Base-by-base conservation (phyloP, 2,797 vertebrate species). In the Helostoma temminkii region DNA sequence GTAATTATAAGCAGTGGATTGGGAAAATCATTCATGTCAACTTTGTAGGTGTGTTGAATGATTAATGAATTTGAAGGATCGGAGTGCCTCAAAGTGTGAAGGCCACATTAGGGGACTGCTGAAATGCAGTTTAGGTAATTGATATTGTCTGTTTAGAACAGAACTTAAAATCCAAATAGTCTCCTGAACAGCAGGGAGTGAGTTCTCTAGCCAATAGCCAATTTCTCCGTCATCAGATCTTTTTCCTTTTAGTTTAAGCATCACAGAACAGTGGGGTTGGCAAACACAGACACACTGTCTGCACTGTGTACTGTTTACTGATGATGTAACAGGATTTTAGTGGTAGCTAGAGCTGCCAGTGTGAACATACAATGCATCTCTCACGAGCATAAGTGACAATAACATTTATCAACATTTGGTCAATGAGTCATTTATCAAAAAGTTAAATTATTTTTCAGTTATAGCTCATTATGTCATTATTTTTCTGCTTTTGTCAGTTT, bases 281-380 rank as follows among this genome's bases (percentile, higher is more conserved):
- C 71, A 53, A 68, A 76, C 53, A 65, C 11, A 52, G 45, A 28
- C 10, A 21, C 5, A 37, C 36, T 54, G 49, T 49, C 54, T 52
- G 65, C 42, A 37, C 46, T 50, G 49, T 53, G 58, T 48, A 61
- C 45, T 48, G 24, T 32, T 75, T 69, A 15, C 47, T 63, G 58
- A 74, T 82, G 55, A 65, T 59, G 71, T 55, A 45, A 62, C 65
- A 61, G 65, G 67, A 64, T 80, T 42, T 65, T 53, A 41, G n/a
- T 67, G 74, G 45, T 63, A 73, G 72, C 64, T 49, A 41, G 50
- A 52, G 69, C 48, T 1, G 46, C 61, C 54, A 21, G 26, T 15
- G 53, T 16, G 54, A 80, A 73, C 64, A 42, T 25, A 37, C 19
- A 55, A 45, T 9, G 39, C 28, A 55, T 55, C 45, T 50, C 19